Evolutionary conservation across 2,797 vertebrate species (phyloP).

Genomic region (Sparus aurata): DNA sequence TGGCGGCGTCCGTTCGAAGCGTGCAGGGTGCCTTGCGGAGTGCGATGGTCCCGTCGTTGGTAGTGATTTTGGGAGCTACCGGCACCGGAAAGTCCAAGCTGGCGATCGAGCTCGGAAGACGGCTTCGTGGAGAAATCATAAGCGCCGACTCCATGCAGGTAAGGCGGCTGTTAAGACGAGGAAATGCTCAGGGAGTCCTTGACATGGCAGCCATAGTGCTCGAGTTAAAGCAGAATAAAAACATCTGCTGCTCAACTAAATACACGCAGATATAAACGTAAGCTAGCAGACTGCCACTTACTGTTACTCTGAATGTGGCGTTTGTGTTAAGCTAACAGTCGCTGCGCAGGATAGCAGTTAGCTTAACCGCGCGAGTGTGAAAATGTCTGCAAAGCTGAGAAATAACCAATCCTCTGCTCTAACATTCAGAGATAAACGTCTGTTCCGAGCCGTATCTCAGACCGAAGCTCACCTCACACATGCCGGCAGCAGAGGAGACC

Average conservation of each 20-base stretch:
- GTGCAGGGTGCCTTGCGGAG: constrained; percentile 70
- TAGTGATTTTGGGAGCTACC: constrained; percentile 94
- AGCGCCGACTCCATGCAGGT: constrained; percentile 99
- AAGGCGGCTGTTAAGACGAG: constrained; percentile 45
- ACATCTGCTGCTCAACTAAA: accelerated
- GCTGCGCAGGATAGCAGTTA: neutral
- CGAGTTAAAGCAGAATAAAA: constrained; percentile 6
- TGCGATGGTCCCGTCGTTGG: constrained; percentile 83
- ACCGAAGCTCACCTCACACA: neutral
- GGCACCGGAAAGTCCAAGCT: constrained; percentile 95
- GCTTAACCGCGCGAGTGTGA: neutral
- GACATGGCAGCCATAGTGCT: constrained; percentile 46
- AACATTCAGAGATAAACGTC: accelerated
- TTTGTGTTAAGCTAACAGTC: neutral
- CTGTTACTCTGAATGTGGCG: neutral
- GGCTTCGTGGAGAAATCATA: constrained; percentile 92
- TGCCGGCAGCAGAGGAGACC: neutral
- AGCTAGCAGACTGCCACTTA: neutral
- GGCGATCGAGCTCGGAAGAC: constrained; percentile 91
- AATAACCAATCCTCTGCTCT: no score
- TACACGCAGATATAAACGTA: accelerated
- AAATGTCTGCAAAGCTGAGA: neutral
- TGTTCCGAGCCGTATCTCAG: neutral
- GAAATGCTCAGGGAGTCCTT: constrained; percentile 33
- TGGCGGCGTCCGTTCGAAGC: constrained; percentile 83